Conservation (phyloP, 2,113 vertebrate species). For the Miniopterus natalensis region DNA sequence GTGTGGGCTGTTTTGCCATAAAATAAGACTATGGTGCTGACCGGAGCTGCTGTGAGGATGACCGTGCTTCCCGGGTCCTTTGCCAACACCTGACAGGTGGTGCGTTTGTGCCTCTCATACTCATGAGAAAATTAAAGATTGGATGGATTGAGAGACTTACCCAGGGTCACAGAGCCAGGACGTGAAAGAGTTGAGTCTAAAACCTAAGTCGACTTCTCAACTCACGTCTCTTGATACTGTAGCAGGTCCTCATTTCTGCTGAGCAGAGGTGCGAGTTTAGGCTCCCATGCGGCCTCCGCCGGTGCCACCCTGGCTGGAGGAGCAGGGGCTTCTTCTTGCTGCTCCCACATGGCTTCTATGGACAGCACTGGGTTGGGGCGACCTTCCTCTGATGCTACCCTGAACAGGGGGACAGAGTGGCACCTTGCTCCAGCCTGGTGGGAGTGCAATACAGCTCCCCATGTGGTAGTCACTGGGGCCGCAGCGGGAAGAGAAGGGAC, state of each 20-base stretch:
- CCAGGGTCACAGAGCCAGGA: neutral
- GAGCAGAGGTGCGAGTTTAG: neutral
- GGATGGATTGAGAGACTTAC: neutral
- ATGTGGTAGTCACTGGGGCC: neutral
- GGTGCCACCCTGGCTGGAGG: neutral
- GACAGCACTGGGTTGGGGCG: neutral
- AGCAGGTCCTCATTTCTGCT: neutral
- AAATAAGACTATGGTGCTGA: neutral
- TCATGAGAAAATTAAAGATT: neutral
- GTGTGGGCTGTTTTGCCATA: neutral
- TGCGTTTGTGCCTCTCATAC: neutral
- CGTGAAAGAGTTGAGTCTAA: neutral
- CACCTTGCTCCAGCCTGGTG: neutral
- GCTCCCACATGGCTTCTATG: neutral
- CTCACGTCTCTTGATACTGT: neutral
- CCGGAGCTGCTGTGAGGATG: neutral
- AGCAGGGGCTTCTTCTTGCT: neutral
- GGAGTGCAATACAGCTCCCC: neutral
- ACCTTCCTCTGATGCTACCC: neutral
- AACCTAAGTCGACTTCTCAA: neutral
- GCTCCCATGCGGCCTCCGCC: neutral
- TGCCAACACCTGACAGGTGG: too few species aligned
- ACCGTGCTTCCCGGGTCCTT: neutral
- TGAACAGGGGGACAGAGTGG: rapidly evolving
- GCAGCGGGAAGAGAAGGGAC: rapidly evolving